Percentiles rank a stretch among this genome's conserved stretches.
Evolutionary conservation across 2,797 vertebrate species (phyloP).

Genomic region (Poeciliopsis turneri): DNA sequence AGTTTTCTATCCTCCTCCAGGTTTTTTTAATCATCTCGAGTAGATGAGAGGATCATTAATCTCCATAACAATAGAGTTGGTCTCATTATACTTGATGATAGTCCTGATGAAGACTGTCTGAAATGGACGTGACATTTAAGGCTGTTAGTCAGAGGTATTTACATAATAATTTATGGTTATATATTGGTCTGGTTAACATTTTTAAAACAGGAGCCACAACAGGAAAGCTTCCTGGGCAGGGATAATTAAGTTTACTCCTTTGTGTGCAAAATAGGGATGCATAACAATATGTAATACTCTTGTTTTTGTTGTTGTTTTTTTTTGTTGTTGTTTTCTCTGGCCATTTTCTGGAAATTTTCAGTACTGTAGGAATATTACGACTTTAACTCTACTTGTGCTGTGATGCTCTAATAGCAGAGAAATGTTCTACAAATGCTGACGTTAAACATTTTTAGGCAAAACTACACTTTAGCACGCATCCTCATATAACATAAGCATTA

Average conservation of each 20-base stretch:
- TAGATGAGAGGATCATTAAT: conserved; percentile 20
- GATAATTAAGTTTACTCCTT: background rate
- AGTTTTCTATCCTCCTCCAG: conserved; percentile 15
- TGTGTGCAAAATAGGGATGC: background rate
- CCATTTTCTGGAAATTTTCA: background rate
- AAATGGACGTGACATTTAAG: conserved; percentile 51
- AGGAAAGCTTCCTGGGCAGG: conserved; percentile 6
- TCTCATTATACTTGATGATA: conserved; percentile 57
- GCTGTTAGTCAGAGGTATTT: conserved; percentile 31
- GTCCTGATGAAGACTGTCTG: conserved; percentile 32
- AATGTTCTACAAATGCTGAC: background rate
- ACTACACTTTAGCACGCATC: background rate
- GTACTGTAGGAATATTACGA: background rate
- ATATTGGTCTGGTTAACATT: conserved; percentile 9
- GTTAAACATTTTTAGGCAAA: background rate
- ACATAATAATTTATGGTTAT: conserved; percentile 33
- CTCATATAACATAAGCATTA: too few relatives aligned
- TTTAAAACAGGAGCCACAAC: background rate
- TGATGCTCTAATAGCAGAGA: background rate
- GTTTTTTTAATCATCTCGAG: conserved; percentile 35
- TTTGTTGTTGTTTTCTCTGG: background rate
- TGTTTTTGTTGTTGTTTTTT: background rate
- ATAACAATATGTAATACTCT: background rate
- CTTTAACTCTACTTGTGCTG: background rate
- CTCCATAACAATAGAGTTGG: conserved; percentile 53